Percentiles rank a stretch among this genome's conserved stretches.
Evolutionary conservation across 2,797 vertebrate species (phyloP).

Genomic region (Melanotaenia pygmaea): DNA sequence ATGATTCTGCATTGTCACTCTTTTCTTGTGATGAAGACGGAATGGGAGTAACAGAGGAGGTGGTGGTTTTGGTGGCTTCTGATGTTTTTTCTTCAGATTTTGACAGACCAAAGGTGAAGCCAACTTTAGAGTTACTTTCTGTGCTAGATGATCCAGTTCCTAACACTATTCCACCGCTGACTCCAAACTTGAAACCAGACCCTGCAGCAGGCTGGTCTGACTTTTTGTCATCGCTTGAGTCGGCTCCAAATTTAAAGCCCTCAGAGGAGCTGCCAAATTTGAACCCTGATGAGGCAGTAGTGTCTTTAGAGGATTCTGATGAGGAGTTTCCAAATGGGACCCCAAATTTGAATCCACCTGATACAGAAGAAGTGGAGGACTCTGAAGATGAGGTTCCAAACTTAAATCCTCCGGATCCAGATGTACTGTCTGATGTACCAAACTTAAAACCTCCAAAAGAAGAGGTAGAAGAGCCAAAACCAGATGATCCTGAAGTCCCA

Average conservation of each 20-base stretch:
- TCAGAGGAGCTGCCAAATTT: conserved; percentile 73
- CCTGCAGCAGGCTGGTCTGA: conserved; percentile 73
- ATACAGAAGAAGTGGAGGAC: conserved; percentile 64
- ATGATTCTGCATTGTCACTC: conserved; percentile 41
- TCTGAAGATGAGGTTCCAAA: conserved; percentile 81
- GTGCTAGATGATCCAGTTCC: conserved; percentile 76
- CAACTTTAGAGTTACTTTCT: conserved; percentile 75
- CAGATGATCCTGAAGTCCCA: conserved; percentile 74
- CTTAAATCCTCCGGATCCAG: conserved; percentile 83
- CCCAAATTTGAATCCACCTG: conserved; percentile 74
- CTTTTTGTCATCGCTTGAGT: conserved; percentile 84
- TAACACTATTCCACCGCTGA: conserved; percentile 55
- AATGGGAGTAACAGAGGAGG: conserved; percentile 66
- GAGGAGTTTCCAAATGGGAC: conserved; percentile 76
- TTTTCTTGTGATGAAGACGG: conserved; percentile 74
- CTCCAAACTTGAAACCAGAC: conserved; percentile 86
- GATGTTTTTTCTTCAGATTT: conserved; percentile 81
- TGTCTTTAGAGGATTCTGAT: conserved; percentile 74
- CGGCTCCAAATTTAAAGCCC: conserved; percentile 87
- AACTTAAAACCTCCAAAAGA: conserved; percentile 87
- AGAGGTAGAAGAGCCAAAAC: conserved; percentile 82
- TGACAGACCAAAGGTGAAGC: conserved; percentile 85
- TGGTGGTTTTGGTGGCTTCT: conserved; percentile 22
- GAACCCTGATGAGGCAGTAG: conserved; percentile 65
- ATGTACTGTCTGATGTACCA: conserved; percentile 74